Evolutionary conservation across 2,113 vertebrate genomes (phyloP).

Genomic region (Dipodomys ordii): DNA sequence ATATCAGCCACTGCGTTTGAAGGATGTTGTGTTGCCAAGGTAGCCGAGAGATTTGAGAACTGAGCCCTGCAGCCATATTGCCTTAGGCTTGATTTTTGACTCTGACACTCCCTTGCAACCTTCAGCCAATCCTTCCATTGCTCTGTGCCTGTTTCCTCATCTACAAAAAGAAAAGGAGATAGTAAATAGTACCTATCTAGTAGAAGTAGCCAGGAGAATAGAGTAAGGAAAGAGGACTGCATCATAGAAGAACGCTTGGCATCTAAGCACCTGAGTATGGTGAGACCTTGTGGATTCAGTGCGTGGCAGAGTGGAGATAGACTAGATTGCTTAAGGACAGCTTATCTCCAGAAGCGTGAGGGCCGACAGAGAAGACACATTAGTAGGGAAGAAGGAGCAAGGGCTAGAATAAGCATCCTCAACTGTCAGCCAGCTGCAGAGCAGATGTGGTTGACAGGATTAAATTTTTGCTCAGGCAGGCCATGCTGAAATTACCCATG

Average conservation of each 20-base stretch:
- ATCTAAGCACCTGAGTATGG: not conserved
- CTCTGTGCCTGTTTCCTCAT: slow-evolving; percentile 41
- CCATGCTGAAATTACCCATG: not conserved
- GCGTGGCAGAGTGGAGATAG: not conserved
- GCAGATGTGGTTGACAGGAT: not conserved
- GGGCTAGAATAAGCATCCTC: not conserved
- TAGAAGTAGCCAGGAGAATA: not conserved
- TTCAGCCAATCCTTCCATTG: not conserved
- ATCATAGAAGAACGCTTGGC: fast-evolving
- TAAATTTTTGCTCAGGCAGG: not conserved
- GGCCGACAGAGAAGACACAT: not conserved
- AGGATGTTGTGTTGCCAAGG: not conserved
- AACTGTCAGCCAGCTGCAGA: not conserved
- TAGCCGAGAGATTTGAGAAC: not conserved
- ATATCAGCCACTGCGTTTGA: not conserved
- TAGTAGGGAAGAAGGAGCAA: not conserved
- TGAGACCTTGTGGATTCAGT: not conserved
- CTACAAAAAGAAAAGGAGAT: not conserved
- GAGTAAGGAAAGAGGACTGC: not conserved
- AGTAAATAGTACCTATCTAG: not conserved
- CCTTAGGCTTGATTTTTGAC: not conserved
- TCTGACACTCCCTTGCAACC: not conserved
- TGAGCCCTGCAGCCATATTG: not conserved
- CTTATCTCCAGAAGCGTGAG: not conserved
- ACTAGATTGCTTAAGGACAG: not conserved